phyloP scores from a whole-genome alignment of 2,888 invertebrate species.

The Craniophora ligustri region DNA sequence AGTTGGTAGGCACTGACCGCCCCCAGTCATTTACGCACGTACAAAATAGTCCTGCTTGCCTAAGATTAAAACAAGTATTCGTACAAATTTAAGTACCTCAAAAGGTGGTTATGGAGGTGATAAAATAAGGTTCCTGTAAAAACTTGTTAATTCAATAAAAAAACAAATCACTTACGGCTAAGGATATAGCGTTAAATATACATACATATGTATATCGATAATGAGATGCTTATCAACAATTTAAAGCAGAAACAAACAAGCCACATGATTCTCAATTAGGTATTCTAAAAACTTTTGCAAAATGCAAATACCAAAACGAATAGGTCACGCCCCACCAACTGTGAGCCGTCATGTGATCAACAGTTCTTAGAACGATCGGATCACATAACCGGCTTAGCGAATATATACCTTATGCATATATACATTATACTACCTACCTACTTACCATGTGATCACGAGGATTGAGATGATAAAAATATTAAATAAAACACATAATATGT shows the following conservation, averaged over 20 bases:
- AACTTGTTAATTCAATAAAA: no score
- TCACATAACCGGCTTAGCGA: conserved; percentile 34
- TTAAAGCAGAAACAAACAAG: conserved; percentile 11
- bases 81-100: no score
- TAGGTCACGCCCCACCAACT: conserved; percentile 37
- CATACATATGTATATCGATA: no score
- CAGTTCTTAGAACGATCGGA: conserved; percentile 46
- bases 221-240: conserved; percentile 3
- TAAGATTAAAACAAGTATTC: no score
- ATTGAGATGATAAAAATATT: conserved; percentile 9
- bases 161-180: neutral
- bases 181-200: no score
- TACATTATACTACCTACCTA: no score
- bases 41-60: no score
- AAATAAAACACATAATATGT: no score
- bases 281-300: conserved; percentile 21
- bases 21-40: no score
- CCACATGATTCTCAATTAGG: conserved; percentile 5
- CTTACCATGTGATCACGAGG: conserved; percentile 16
- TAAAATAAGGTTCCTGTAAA: neutral
- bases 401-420: conserved; percentile 31
- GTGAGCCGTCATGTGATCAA: conserved; percentile 42
- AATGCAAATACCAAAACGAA: conserved; percentile 46
- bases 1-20: no score
- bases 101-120: no score